Percentiles rank a stretch among this genome's conserved stretches.
phyloP scores from a whole-genome alignment of 2,113 vertebrate genomes.

The Xyrauchen texanus region DNA sequence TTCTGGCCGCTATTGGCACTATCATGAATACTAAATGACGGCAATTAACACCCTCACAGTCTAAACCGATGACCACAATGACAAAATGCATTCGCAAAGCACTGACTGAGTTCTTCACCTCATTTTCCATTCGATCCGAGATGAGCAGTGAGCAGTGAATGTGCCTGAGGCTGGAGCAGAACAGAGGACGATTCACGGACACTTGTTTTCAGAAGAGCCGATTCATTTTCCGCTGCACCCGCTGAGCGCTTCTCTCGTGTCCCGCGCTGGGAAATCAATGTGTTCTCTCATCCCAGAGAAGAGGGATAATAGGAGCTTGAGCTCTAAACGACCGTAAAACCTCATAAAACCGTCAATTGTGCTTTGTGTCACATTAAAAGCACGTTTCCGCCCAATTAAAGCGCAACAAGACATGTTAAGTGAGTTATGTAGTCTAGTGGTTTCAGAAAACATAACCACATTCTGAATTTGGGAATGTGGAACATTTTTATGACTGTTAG shows the following conservation, averaged over 20 bases:
- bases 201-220: neutral
- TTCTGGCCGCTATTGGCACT: no score
- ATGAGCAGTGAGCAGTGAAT: neutral
- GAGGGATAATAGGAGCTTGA: neutral
- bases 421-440: no score
- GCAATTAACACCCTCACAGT: neutral
- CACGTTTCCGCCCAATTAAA: no score
- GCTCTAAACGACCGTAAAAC: neutral
- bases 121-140: neutral
- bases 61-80: slow-evolving; percentile 25
- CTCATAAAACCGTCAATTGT: neutral
- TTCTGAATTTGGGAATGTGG: no score
- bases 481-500: no score
- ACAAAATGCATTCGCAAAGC: neutral
- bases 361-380: neutral
- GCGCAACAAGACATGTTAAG: no score
- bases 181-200: neutral
- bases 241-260: slow-evolving; percentile 49
- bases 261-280: slow-evolving; percentile 59
- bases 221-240: neutral
- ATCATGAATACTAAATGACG: neutral
- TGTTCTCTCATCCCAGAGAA: neutral
- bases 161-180: neutral
- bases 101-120: neutral
- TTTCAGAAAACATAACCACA: no score